Conservation (phyloP, 2,113 vertebrate species). For the Ceuthmochares aereus region DNA sequence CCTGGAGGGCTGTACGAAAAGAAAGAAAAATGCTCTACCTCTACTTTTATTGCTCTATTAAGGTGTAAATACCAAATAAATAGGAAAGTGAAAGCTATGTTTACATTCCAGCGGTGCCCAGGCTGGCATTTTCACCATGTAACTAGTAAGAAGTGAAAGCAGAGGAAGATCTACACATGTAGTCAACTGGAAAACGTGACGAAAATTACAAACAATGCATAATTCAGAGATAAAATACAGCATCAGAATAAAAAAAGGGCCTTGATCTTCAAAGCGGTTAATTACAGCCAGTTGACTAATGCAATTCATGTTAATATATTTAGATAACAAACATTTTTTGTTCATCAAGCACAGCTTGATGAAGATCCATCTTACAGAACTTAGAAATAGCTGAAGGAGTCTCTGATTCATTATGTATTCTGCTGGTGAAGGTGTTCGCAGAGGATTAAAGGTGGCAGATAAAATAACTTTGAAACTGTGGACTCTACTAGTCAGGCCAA, state of each 20-base stretch:
- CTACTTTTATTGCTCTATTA: neutral
- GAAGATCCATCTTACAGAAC: neutral
- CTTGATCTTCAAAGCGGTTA: neutral
- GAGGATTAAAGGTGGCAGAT: neutral
- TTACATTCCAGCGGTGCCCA: neutral
- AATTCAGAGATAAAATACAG: neutral
- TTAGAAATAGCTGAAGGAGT: neutral
- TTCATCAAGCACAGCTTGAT: neutral
- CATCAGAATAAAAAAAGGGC: neutral
- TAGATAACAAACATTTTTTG: neutral
- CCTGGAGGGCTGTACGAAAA: neutral
- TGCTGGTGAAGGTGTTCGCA: neutral
- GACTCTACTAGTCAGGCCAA: neutral
- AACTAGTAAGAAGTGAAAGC: neutral
- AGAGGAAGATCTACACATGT: neutral
- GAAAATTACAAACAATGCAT: neutral
- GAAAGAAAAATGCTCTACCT: neutral
- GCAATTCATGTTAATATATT: neutral
- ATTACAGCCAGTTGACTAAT: neutral
- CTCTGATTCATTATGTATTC: neutral
- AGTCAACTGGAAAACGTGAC: neutral
- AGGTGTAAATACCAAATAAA: neutral
- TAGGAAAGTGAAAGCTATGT: rapidly evolving
- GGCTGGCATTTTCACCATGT: neutral
- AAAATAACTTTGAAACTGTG: neutral